Conservation (phyloP, 2,113 vertebrate species). For the Atrichornis clamosus region DNA sequence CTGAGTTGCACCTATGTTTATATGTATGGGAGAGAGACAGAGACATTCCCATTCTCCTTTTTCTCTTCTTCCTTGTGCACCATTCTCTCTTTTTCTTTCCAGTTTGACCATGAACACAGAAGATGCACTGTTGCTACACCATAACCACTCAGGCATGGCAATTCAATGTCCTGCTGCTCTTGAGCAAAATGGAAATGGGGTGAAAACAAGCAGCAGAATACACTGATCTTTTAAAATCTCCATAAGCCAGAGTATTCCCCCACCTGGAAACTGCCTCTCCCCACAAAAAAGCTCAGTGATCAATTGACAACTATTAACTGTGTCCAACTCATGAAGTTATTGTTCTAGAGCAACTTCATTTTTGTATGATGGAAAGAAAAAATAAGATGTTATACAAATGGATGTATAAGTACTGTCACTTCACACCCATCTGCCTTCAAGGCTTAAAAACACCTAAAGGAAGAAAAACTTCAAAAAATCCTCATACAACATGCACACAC, state of each 20-base stretch:
- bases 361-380: not conserved
- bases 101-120: not conserved
- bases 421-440: not conserved
- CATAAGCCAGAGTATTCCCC: not conserved
- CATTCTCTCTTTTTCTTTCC: not conserved
- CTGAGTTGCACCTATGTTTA: not conserved
- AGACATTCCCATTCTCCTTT: not conserved
- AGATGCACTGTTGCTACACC: not conserved
- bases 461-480: not conserved
- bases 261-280: not conserved
- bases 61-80: not conserved
- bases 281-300: not conserved
- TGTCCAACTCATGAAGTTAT: not conserved
- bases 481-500: not conserved
- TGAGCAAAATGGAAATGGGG: not conserved
- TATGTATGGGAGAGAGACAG: not conserved
- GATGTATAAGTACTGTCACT: not conserved
- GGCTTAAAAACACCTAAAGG: not conserved
- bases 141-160: not conserved
- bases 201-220: not conserved
- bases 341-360: not conserved
- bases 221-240: not conserved
- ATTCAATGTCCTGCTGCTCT: not conserved
- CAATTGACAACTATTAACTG: not conserved
- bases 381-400: not conserved